Evolutionary conservation across 2,888 invertebrate species (phyloP).

Genomic region (Yponomeuta malinellus): DNA sequence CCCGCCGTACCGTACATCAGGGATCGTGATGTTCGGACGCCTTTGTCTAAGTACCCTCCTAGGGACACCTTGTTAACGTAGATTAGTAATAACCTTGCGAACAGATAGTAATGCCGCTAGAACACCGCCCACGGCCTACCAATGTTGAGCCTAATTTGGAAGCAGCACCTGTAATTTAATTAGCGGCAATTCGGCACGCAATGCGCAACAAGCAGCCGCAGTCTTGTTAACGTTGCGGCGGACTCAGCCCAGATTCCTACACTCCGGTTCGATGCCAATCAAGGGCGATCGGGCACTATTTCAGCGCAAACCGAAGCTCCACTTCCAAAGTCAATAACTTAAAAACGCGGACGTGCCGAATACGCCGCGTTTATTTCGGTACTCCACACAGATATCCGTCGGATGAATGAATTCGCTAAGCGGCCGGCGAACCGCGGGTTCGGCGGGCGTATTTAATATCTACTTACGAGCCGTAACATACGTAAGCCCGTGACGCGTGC

Average conservation of each 20-base stretch:
- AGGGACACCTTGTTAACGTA: background rate
- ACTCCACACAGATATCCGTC: conserved; percentile 26
- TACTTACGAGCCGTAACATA: conserved; percentile 25
- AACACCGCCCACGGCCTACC: background rate
- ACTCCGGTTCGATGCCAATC: background rate
- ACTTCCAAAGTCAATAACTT: conserved; percentile 14
- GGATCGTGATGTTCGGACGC: background rate
- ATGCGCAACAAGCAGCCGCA: background rate
- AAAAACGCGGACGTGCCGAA: conserved; percentile 7
- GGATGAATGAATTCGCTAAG: conserved; percentile 33
- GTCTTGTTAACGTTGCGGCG: background rate
- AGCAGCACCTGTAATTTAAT: background rate
- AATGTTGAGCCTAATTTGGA: background rate
- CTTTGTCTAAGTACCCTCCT: background rate
- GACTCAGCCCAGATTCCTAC: background rate
- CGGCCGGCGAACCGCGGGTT: conserved; percentile 28
- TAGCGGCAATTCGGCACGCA: background rate
- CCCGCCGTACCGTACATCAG: too few species aligned
- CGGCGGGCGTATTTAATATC: conserved; percentile 38
- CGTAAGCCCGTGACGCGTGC: conserved; percentile 56
- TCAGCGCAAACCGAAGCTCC: background rate
- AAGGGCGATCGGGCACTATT: conserved; percentile 6
- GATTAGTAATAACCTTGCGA: background rate
- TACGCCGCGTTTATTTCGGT: conserved; percentile 30
- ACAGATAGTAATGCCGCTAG: background rate